phyloP scores from a whole-genome alignment of 2,888 invertebrate genomes.

The Archips crataeganus region DNA sequence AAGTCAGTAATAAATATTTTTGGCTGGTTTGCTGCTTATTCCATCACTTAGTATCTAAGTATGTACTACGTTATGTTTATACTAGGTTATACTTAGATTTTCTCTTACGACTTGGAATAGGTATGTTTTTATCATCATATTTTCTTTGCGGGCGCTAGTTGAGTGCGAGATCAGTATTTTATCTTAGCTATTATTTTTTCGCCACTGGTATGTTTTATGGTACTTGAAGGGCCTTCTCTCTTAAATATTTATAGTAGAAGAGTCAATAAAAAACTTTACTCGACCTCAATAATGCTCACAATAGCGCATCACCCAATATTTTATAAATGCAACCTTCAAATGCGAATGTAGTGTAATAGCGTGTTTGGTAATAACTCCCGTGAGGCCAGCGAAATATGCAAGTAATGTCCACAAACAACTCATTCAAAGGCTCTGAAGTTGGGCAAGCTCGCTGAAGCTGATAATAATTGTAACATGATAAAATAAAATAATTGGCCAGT shows the following conservation, averaged over 20 bases:
- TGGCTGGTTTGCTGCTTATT: no score
- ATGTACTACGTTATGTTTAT: no score
- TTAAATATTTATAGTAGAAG: not conserved
- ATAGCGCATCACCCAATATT: not conserved
- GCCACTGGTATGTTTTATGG: no score
- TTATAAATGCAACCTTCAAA: conserved; percentile 2
- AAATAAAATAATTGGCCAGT: not conserved
- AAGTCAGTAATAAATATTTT: no score
- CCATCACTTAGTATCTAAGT: no score
- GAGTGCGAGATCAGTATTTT: no score
- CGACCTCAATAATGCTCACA: not conserved
- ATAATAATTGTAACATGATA: not conserved
- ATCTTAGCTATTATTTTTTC: no score
- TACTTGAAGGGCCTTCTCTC: not conserved
- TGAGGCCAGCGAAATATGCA: conserved; percentile 1
- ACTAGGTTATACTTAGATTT: no score
- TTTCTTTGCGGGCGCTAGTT: no score
- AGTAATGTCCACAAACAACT: conserved; percentile 1
- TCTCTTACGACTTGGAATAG: no score
- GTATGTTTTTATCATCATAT: no score
- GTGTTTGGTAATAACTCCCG: not conserved
- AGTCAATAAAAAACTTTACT: not conserved
- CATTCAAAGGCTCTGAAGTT: not conserved
- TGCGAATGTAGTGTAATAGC: conserved; percentile 6
- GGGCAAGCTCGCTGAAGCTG: not conserved